phyloP scores from a whole-genome alignment of 2,113 vertebrate species.

The Calypte anna region DNA sequence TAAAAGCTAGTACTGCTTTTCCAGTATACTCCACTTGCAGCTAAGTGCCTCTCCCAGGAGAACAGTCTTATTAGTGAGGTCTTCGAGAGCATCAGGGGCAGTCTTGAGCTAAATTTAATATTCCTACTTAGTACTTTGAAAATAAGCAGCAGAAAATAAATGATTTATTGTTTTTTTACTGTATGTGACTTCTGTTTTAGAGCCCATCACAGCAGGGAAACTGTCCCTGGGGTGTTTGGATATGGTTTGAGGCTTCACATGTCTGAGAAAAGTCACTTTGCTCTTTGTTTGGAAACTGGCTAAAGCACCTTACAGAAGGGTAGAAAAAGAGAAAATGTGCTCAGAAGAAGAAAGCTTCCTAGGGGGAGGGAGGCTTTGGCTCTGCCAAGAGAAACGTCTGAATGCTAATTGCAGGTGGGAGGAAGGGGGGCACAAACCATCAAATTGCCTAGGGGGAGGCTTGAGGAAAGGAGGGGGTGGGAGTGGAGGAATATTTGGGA shows the following conservation, averaged over 20 bases:
- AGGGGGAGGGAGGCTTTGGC: slow-evolving; percentile 25
- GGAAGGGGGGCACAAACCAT: not conserved
- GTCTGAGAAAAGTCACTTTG: slow-evolving; percentile 54
- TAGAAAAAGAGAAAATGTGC: slow-evolving; percentile 47
- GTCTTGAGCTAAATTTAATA: slow-evolving; percentile 22
- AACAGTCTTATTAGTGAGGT: not conserved
- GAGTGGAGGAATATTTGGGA: slow-evolving; percentile 34
- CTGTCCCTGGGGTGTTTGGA: not conserved
- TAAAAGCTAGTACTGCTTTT: not conserved
- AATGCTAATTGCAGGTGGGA: slow-evolving; percentile 66
- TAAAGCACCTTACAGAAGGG: slow-evolving; percentile 50
- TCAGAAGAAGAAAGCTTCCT: slow-evolving; percentile 53
- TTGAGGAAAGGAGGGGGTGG: not conserved
- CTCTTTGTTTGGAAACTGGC: slow-evolving; percentile 58
- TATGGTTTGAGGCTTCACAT: slow-evolving; percentile 1
- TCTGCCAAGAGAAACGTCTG: slow-evolving; percentile 19
- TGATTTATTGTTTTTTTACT: not conserved
- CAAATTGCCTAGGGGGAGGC: slow-evolving; percentile 34
- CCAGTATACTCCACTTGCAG: not conserved
- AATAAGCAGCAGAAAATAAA: slow-evolving; percentile 6
- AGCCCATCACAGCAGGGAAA: not conserved
- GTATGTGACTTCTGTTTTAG: slow-evolving; percentile 5
- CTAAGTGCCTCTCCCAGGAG: not conserved
- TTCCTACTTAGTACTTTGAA: slow-evolving; percentile 1
- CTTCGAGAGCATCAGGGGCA: not conserved